phyloP scores from a whole-genome alignment of 2,113 vertebrate species.

The Ardeotis arabs region DNA sequence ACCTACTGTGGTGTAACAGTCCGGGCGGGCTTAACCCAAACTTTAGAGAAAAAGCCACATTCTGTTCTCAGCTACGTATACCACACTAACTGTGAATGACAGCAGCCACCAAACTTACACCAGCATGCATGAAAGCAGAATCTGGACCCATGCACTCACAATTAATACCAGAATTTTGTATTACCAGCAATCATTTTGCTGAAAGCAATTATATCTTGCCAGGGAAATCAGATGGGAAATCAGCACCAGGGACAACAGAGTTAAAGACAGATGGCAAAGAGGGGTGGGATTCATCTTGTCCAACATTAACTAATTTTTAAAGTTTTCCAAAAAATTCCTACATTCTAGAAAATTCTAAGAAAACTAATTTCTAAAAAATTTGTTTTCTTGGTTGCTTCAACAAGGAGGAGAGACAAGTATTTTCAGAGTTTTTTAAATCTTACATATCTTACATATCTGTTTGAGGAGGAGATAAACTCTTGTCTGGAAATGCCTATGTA shows the following conservation, averaged over 20 bases:
- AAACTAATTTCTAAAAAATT: not conserved
- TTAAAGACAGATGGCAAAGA: conserved; percentile 64
- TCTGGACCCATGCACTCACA: not conserved
- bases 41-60: not conserved
- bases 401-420: not conserved
- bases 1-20: not conserved
- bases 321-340: not conserved
- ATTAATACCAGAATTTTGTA: not conserved
- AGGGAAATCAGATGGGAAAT: conserved; percentile 58
- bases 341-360: not conserved
- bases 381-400: not conserved
- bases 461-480: not conserved
- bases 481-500: not conserved
- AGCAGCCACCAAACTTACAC: not conserved
- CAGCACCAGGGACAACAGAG: conserved; percentile 54
- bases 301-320: conserved; percentile 8
- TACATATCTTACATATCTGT: not conserved
- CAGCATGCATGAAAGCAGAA: not conserved
- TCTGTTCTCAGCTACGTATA: not conserved
- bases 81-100: not conserved
- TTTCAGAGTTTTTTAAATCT: not conserved
- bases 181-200: not conserved
- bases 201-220: conserved; percentile 49
- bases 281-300: conserved; percentile 42
- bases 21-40: not conserved